Base-by-base conservation (phyloP, 2,113 vertebrate genomes). In the Sander vitreus region DNA sequence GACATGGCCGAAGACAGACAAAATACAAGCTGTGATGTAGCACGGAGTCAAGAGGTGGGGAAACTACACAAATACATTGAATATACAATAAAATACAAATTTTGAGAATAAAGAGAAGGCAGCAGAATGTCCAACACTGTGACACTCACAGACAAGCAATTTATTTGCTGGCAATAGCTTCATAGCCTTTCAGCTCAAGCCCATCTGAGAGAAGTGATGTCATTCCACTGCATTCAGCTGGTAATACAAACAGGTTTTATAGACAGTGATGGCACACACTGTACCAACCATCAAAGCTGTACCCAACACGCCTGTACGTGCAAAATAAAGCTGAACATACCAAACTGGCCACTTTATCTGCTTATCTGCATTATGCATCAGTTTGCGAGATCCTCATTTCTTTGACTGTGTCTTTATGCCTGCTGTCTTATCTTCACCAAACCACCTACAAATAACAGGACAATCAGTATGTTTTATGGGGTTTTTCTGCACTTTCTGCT, bases 111-210 rank as follows among this genome's bases (percentile, higher is more conserved):
- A 79, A 86, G 18, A 48, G 33, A 55, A 65, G 43, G 53, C 43
- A 58, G 30, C 57, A 54, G 65, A 65, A 76, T 65, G 53, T 90
- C 48, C 66, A 63, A 18, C 74, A 54, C 63, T 81, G 75, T 71
- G 58, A 84, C 50, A 25, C 63, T 48, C 74, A 57, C 70, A 70
- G 60, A 59, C 65, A 83, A 60, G 75, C 83, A 80, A 81, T 88
- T 84, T 87, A 83, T 89, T 89, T 82, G 57, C 87, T 84, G 85
- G 84, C 83, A 88, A 27, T 69, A 48, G 84, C 85, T 89, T 84
- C 84, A 73, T 74, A 86, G 83, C 84, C 74, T 85, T 83, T 88
- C 73, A 91, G 86, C 64, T 51, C 13, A 77, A 88, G 78, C 79
- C 81, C 85, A 85, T 91, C 86, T 76, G 88, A 91, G 54, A 27